Evolutionary conservation across 2,888 invertebrate genomes (phyloP).

Genomic region (Ischnus inquisitorius): DNA sequence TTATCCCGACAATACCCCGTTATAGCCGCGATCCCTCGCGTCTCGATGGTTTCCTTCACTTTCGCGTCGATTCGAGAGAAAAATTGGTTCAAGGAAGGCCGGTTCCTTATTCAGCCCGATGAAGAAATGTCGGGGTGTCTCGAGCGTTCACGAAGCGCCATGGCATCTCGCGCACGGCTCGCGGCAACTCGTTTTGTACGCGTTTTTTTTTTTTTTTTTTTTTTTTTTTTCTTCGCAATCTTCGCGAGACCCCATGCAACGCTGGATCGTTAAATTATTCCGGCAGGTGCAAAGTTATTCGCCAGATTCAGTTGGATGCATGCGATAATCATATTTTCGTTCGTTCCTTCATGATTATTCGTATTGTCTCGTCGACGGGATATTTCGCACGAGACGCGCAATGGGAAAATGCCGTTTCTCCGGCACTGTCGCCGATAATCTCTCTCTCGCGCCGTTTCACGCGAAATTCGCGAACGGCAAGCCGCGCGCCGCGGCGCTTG

Average conservation of each 20-base stretch:
- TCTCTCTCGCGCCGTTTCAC: slow-evolving; percentile 44
- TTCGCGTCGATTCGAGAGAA: slow-evolving; percentile 25
- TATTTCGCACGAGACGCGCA: background rate
- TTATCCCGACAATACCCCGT: slow-evolving; percentile 1
- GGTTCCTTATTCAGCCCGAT: slow-evolving; percentile 62
- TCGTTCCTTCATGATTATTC: background rate
- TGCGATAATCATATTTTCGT: background rate
- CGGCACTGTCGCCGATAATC: background rate
- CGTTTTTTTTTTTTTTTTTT: slow-evolving; percentile 39
- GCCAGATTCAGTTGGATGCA: background rate
- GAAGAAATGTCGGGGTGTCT: slow-evolving; percentile 66
- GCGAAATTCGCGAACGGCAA: slow-evolving; percentile 59
- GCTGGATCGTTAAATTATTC: slow-evolving; percentile 17
- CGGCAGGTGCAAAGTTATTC: slow-evolving; percentile 50
- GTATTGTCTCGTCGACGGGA: background rate
- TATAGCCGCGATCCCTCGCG: background rate
- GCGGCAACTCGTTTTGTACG: slow-evolving; percentile 55
- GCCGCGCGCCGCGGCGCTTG: slow-evolving; percentile 23
- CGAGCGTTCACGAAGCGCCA: slow-evolving; percentile 69
- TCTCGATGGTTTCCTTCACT: background rate
- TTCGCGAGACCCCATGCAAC: slow-evolving; percentile 5
- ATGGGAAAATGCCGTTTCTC: background rate
- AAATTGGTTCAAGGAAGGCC: slow-evolving; percentile 69
- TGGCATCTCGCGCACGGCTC: slow-evolving; percentile 66
- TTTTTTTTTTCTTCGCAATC: slow-evolving; percentile 6